Conservation (phyloP, 2,113 vertebrate species). For the Danio rerio region GRCz12tu NC_133199.1:39986501-39987000, state of each 20-base stretch:
- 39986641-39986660: not conserved
- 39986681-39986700: slow-evolving; percentile 95
- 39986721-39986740: slow-evolving; percentile 94
- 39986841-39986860: not conserved
- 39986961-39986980: too few species aligned
- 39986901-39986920: too few species aligned
- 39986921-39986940: too few species aligned
- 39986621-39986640: not conserved
- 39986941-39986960: too few species aligned
- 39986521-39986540: slow-evolving; percentile 90
- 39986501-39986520: slow-evolving; percentile 88
- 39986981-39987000: too few species aligned
- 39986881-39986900: too few species aligned
- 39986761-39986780: slow-evolving; percentile 91
- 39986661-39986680: slow-evolving; percentile 65
- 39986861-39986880: too few species aligned
- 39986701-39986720: slow-evolving; percentile 95
- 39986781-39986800: slow-evolving; percentile 89
- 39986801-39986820: slow-evolving; percentile 99
- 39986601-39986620: slow-evolving; percentile 91
- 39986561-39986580: slow-evolving; percentile 92
- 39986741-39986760: slow-evolving; percentile 97
- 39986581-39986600: slow-evolving; percentile 95
- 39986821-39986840: slow-evolving; percentile 77
- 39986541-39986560: slow-evolving; percentile 98